Percentiles rank a stretch among this genome's conserved stretches.
Conservation (phyloP, 2,888 invertebrate genomes). For the Schizaphis graminum region DNA sequence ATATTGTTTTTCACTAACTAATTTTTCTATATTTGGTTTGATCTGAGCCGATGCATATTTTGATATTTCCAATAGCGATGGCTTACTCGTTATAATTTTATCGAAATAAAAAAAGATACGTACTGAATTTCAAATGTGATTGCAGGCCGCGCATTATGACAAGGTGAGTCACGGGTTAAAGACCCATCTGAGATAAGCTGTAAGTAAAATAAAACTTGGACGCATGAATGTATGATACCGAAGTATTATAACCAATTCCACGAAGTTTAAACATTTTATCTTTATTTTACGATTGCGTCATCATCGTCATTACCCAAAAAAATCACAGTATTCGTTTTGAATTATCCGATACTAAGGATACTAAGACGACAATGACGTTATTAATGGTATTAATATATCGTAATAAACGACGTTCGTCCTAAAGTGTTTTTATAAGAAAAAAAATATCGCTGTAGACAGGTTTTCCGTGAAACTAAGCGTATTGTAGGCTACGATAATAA, state of each 20-base stretch:
- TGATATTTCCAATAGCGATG: too few relatives aligned
- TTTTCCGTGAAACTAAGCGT: neutral
- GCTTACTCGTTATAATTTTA: too few relatives aligned
- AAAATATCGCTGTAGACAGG: neutral
- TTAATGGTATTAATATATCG: neutral
- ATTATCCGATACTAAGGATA: neutral
- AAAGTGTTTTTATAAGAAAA: neutral
- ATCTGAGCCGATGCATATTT: too few relatives aligned
- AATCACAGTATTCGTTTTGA: neutral
- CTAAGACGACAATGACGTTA: neutral
- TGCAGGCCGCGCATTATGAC: too few relatives aligned
- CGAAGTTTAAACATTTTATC: neutral
- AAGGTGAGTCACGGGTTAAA: too few relatives aligned
- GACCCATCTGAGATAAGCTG: too few relatives aligned
- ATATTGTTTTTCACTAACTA: too few relatives aligned
- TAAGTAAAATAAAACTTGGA: neutral
- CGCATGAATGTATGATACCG: neutral
- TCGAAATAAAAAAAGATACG: too few relatives aligned
- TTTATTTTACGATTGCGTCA: neutral
- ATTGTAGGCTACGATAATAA: neutral
- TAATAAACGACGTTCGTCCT: neutral
- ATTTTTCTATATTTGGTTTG: too few relatives aligned
- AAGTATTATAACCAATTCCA: neutral
- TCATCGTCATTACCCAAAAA: neutral
- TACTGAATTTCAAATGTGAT: too few relatives aligned